Base-by-base conservation (phyloP, 1,140 invertebrate genomes). In the Drosophila mayri region DNA sequence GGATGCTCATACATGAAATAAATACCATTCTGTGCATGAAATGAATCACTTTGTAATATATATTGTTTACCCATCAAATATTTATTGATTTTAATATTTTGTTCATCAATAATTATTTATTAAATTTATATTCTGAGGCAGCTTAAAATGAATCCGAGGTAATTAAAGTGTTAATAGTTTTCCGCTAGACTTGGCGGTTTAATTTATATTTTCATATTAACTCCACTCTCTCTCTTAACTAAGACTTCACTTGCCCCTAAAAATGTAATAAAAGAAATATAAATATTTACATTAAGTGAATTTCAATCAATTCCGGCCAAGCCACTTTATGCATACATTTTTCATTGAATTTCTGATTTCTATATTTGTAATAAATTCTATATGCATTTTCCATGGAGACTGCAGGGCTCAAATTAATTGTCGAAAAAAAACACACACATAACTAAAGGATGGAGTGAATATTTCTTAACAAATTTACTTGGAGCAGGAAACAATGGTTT, bases 251-350 rank as follows among this genome's bases (percentile, higher is more conserved):
- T 57, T 30, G 20, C 4, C 16, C 14, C 6, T 5, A 50, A 30
- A 37, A 65, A n/a, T 40, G 25, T 9, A 64, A 41, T 40, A 30
- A 20, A 40, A 40, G 30, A 12, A 25, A n/a, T 43, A 37, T 7
- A 49, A 49, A 59, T 47, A 71, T 70, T 37, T 66, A 8, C 28
- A 47, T 55, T 70, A 59, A 30, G 43, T 40, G 10, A 41, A 37
- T 71, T 72, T 60, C 68, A 71, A 72, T 72, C 37, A 72, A 50
- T 41, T 70, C 32, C n/a, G n/a, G 38, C 62, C 38, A 0, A 32
- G 46, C 62, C 57, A 63, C 28, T 75, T 59, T 70, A 47, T 49
- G 28, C 66, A 82, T 81, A 12, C 10, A 82, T 78, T 78, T 78
- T 83, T 78, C 54, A 79, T 72, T 43, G 67, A 50, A 72, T 72